A percentile compares a stretch with the other conserved stretches of the same genome.
Evolutionary conservation across 2,888 invertebrate species (phyloP).

Genomic region (Leucophenga montana): DNA sequence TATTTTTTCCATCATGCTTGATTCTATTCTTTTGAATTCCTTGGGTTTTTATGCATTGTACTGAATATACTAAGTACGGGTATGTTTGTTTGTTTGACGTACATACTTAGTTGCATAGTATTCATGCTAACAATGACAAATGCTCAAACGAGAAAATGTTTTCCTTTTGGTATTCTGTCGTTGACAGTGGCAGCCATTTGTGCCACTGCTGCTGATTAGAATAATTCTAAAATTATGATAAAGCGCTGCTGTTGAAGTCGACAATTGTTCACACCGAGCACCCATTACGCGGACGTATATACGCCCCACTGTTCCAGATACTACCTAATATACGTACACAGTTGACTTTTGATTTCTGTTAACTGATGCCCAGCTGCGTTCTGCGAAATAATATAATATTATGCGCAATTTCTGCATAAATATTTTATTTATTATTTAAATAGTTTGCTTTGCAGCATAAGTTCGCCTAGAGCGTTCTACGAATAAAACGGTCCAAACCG

Average conservation of each 20-base stretch:
- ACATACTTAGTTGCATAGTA: too few relatives aligned
- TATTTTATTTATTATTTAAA: constrained; percentile 25
- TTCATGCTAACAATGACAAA: too few relatives aligned
- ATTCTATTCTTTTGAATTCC: not conserved
- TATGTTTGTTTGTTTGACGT: too few relatives aligned
- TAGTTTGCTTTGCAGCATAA: not conserved
- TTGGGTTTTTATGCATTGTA: too few relatives aligned
- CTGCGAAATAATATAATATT: constrained; percentile 13
- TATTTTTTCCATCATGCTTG: too few relatives aligned
- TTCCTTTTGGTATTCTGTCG: constrained; percentile 15
- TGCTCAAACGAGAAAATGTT: too few relatives aligned
- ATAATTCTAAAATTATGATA: constrained; percentile 56
- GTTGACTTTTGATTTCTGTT: not conserved
- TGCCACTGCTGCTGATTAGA: constrained; percentile 53
- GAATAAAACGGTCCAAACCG: too few relatives aligned
- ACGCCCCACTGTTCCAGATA: too few relatives aligned
- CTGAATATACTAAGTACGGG: too few relatives aligned
- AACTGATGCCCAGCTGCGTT: not conserved
- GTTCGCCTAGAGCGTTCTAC: too few relatives aligned
- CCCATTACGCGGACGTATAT: not conserved
- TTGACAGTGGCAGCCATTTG: constrained; percentile 32
- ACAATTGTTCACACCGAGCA: not conserved
- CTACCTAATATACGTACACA: not conserved
- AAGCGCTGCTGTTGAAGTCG: constrained; percentile 31
- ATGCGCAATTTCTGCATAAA: constrained; percentile 24